These are phyloP conservation scores for Polypterus bichir DNA, from an alignment of 2,113 vertebrate genomes.

Conservation along the genomic window DNA sequence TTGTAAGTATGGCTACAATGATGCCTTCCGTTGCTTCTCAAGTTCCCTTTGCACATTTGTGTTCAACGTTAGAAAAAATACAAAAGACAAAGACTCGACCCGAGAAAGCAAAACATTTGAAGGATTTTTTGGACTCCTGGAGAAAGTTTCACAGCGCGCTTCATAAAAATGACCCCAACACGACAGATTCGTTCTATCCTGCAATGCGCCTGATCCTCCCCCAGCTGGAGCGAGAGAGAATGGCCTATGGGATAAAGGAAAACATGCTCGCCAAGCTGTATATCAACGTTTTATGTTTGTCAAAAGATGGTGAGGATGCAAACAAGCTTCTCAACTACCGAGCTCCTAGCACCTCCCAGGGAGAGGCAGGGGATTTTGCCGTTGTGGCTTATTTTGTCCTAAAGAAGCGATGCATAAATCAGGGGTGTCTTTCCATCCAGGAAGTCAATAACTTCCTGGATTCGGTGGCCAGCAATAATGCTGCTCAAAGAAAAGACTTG, in stretches of 20 bases:
- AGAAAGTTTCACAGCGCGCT: conserved; percentile 76
- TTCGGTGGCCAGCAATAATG: conserved; percentile 68
- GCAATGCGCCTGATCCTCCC: conserved; percentile 91
- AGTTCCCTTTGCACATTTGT: conserved; percentile 81
- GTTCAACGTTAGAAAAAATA: conserved; percentile 75
- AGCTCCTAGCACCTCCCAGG: conserved; percentile 58
- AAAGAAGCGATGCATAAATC: conserved; percentile 69
- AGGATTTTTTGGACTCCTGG: conserved; percentile 82
- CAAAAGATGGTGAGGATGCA: conserved; percentile 82
- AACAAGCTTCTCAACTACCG: conserved; percentile 82
- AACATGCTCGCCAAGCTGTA: conserved; percentile 91
- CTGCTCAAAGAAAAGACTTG: conserved; percentile 62
- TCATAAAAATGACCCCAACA: conserved; percentile 62
- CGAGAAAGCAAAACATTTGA: conserved; percentile 69
- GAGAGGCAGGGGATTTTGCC: conserved; percentile 84
- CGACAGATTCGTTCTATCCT: conserved; percentile 85
- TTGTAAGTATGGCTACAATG: conserved; percentile 33
- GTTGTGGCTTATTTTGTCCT: conserved; percentile 81
- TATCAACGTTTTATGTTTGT: conserved; percentile 78
- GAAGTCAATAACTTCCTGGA: conserved; percentile 86
- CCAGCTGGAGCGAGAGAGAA: conserved; percentile 75
- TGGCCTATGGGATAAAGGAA: conserved; percentile 96
- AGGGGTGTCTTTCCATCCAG: conserved; percentile 66
- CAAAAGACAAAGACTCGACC: conserved; percentile 67
- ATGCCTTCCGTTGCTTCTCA: conserved; percentile 62